Evolutionary conservation across 37 sponge, comb jelly and placozoan species (phyloP).

Genomic region (Axinella damicornis): DNA sequence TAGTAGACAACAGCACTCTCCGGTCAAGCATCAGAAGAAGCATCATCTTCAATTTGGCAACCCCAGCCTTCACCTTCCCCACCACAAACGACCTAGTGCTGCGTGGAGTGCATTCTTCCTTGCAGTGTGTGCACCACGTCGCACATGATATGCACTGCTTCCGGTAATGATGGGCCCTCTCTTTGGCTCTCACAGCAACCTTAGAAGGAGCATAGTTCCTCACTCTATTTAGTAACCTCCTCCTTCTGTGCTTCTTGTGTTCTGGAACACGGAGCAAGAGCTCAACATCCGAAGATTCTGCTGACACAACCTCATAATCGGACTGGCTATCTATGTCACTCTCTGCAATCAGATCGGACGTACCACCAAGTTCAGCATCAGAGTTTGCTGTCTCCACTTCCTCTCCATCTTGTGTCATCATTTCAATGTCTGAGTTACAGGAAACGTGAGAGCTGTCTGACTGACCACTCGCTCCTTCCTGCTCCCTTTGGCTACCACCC

Average conservation of each 20-base stretch:
- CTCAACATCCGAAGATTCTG: too few relatives aligned
- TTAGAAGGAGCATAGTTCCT: too few relatives aligned
- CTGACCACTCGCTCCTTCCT: background rate
- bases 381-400: background rate
- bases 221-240: too few relatives aligned
- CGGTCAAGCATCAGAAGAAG: slow-evolving; percentile 45
- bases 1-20: slow-evolving; percentile 54
- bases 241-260: too few relatives aligned
- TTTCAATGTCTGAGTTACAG: slow-evolving; percentile 35
- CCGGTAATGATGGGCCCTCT: too few relatives aligned
- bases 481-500: background rate
- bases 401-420: background rate
- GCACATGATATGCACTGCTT: too few relatives aligned
- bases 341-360: slow-evolving; percentile 4
- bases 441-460: background rate
- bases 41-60: slow-evolving; percentile 8
- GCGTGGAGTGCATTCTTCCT: background rate
- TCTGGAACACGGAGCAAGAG: too few relatives aligned
- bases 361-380: slow-evolving; percentile 30
- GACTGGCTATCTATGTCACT: slow-evolving; percentile 40
- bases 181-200: too few relatives aligned
- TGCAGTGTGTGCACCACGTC: too few relatives aligned
- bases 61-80: background rate
- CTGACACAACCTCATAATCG: background rate
- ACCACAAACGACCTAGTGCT: background rate